These are phyloP conservation scores for Ptychodera flava DNA, from an alignment of 35 echinoderm and acorn worm genomes.

Conservation along the genomic window DNA sequence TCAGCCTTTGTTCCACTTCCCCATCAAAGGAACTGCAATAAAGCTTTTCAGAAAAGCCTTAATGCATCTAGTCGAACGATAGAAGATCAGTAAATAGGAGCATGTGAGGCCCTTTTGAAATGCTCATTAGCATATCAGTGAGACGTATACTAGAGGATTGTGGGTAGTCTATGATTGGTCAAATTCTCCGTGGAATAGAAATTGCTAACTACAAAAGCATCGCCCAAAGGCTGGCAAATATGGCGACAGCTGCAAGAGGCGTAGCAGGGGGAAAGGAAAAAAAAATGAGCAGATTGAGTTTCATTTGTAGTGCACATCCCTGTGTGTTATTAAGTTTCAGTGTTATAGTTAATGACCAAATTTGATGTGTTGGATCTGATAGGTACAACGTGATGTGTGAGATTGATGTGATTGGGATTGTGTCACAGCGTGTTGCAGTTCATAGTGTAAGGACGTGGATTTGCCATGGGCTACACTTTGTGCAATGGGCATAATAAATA, in stretches of 20 bases:
- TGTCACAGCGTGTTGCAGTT: too few species aligned
- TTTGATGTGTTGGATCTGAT: too few species aligned
- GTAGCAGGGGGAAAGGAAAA: neutral
- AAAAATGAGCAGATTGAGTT: too few species aligned
- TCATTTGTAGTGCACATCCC: too few species aligned
- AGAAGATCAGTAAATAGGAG: neutral
- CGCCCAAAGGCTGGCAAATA: neutral
- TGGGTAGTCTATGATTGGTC: neutral
- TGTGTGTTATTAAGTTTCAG: too few species aligned
- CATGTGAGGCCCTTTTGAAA: neutral
- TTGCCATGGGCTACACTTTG: too few species aligned
- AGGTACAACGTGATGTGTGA: too few species aligned
- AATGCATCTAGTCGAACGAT: neutral
- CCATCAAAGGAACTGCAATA: neutral
- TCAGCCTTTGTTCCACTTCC: neutral
- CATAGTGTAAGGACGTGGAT: too few species aligned
- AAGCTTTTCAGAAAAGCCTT: neutral
- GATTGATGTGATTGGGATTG: too few species aligned
- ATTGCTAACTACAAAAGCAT: neutral
- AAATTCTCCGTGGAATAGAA: neutral
- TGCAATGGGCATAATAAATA: too few species aligned
- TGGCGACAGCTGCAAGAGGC: neutral
- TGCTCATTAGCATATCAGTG: neutral
- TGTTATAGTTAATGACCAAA: too few species aligned
- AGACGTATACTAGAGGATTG: neutral